These are phyloP conservation scores for Remorina albescens DNA, from an alignment of 2,797 vertebrate species.

Conservation along the genomic window DNA sequence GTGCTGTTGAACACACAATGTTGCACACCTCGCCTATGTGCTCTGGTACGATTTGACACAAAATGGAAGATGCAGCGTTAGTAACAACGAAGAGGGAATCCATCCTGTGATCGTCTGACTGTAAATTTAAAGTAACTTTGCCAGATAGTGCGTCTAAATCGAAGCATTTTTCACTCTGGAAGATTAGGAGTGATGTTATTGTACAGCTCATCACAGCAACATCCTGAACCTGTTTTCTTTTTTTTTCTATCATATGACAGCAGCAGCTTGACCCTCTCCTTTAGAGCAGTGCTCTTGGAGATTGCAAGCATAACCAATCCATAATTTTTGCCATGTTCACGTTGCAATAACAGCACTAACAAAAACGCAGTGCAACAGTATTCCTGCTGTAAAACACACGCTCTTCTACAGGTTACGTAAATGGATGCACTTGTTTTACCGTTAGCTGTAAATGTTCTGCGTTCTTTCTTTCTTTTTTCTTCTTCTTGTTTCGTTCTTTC, in stretches of 20 bases:
- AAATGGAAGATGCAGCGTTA: conserved; percentile 23
- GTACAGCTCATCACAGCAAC: conserved; percentile 53
- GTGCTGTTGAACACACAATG: conserved; percentile 58
- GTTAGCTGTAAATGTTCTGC: conserved; percentile 74
- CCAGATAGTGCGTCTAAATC: conserved; percentile 35
- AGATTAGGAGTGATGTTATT: conserved; percentile 41
- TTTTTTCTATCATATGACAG: conserved; percentile 10
- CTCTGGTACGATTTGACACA: conserved; percentile 46
- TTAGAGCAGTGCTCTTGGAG: conserved; percentile 79
- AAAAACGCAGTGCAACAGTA: conserved; percentile 59
- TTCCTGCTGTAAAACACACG: conserved; percentile 65
- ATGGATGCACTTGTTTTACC: conserved; percentile 71
- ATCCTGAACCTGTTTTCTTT: conserved; percentile 26
- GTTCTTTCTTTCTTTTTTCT: conserved; percentile 29
- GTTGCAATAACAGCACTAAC: conserved; percentile 76
- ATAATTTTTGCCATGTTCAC: conserved; percentile 62
- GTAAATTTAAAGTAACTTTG: conserved; percentile 24
- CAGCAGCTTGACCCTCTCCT: conserved; percentile 55
- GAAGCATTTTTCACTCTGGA: conserved; percentile 44
- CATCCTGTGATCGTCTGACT: conserved; percentile 13
- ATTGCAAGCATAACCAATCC: conserved; percentile 47
- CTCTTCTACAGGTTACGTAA: conserved; percentile 61
- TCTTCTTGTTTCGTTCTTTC: too few species aligned
- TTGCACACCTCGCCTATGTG: conserved; percentile 53
- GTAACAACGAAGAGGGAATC: conserved; percentile 16